Conservation (phyloP, 2,797 vertebrate species). For the Betta splendens region DNA sequence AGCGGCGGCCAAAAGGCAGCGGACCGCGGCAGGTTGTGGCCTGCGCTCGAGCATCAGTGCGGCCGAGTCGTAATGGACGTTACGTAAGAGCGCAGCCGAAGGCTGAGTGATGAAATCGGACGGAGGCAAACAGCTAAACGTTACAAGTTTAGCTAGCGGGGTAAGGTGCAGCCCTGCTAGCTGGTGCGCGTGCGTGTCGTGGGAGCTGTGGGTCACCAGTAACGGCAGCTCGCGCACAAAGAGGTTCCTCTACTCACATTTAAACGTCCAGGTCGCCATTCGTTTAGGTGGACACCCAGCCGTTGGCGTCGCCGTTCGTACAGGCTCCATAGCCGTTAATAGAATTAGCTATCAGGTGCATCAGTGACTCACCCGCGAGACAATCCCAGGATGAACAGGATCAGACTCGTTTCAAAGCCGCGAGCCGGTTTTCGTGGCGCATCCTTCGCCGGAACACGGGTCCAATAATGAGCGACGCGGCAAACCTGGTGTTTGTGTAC, state of each 20-base stretch:
- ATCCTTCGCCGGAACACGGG: neutral
- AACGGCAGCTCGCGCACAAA: neutral
- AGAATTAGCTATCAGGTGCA: slow-evolving; percentile 59
- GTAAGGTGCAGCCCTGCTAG: neutral
- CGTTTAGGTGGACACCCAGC: too few relatives aligned
- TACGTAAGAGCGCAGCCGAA: slow-evolving; percentile 51
- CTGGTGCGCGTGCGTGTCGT: neutral
- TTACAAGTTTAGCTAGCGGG: neutral
- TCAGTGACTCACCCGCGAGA: slow-evolving; percentile 79
- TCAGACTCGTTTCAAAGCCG: slow-evolving; percentile 12
- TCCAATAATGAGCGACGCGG: neutral
- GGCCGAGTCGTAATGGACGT: slow-evolving; percentile 13
- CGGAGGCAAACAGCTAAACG: neutral
- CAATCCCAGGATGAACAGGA: slow-evolving; percentile 27
- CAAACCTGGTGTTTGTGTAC: neutral
- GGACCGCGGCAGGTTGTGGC: slow-evolving; percentile 27
- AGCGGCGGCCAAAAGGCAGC: slow-evolving; percentile 18
- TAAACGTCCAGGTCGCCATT: neutral
- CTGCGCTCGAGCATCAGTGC: slow-evolving; percentile 31
- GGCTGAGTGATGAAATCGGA: slow-evolving; percentile 8
- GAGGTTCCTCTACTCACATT: neutral
- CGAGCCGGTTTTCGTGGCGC: neutral
- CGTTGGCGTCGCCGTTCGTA: neutral
- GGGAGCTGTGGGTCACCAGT: neutral
- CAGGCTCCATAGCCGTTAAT: slow-evolving; percentile 4